phyloP scores from a whole-genome alignment of 2,888 invertebrate species.

The Lycaena phlaeas region DNA sequence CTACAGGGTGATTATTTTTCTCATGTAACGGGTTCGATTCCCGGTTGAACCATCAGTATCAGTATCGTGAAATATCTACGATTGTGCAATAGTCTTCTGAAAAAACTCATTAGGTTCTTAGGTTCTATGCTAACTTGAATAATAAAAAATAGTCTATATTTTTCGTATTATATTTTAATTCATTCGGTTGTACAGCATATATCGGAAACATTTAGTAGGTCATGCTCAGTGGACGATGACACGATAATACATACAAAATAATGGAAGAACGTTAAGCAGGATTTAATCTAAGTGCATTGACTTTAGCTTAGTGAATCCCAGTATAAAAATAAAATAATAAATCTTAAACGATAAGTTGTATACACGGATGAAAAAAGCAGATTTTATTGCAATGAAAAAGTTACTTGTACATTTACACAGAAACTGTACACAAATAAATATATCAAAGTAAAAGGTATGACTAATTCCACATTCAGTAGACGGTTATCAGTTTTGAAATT shows the following conservation, averaged over 20 bases:
- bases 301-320: too few species aligned
- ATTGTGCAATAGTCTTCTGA: too few species aligned
- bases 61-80: too few species aligned
- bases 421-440: neutral
- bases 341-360: neutral
- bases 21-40: too few species aligned
- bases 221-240: neutral
- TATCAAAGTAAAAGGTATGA: too few species aligned
- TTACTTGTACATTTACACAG: neutral
- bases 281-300: neutral
- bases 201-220: conserved; percentile 1
- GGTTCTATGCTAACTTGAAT: too few species aligned
- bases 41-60: too few species aligned
- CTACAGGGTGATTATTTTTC: too few species aligned
- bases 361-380: neutral
- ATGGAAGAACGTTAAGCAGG: neutral
- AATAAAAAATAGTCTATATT: too few species aligned
- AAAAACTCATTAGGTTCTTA: too few species aligned
- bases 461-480: neutral
- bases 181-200: neutral
- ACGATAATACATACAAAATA: neutral
- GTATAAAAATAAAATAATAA: neutral
- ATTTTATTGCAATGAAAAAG: neutral
- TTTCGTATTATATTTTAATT: conserved; percentile 4
- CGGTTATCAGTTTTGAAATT: neutral